Base-by-base conservation (phyloP, 2,113 vertebrate species). In the Engystomops pustulosus region DNA sequence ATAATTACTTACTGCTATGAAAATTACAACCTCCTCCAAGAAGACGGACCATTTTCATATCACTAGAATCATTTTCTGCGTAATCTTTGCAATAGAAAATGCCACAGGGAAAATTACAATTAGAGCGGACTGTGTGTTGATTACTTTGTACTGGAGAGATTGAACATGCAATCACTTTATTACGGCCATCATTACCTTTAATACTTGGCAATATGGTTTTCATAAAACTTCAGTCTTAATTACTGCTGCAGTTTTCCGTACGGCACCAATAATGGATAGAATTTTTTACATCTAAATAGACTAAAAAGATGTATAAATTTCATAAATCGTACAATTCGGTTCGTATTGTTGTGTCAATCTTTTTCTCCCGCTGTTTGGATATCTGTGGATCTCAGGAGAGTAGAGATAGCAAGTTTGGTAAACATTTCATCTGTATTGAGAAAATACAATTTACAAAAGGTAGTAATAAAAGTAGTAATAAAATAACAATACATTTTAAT, bases 221-320 rank as follows among this genome's bases (percentile, higher is more conserved):
- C 69, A 82, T 45, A 82, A 82, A 72, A 72, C 80, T 60, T 74
- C 69, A 45, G 34, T 74, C 69, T 82, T 82, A 82, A 82, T 82
- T 82, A 82, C 80, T 49, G 44, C n/a, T 51, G 45, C 62, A 36
- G 32, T 27, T 70, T 70, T 77, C 49, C 17, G 38, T 25, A 17
- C 41, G 38, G 69, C 69, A 47, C 44, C 47, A 74, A 74, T 74
- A 49, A 74, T 30, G 45, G 23, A n/a, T 9, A 74, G 70, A 74
- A 74, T 44, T 23, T 30, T 49, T 74, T 25, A 74, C 45, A 30
- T 74, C 70, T 47, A 72, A 72, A 72, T 72, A 30, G 68, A 41
- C 20, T 69, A 23, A 20, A 41, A 70, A 38, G 9, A 38, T 41
- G 20, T 41, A 11, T 70, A 25, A 72, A 72, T 72, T 41, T 2